These are phyloP conservation scores for Aphidoletes aphidimyza DNA, from an alignment of 2,888 invertebrate genomes.

Conservation along the genomic window DNA sequence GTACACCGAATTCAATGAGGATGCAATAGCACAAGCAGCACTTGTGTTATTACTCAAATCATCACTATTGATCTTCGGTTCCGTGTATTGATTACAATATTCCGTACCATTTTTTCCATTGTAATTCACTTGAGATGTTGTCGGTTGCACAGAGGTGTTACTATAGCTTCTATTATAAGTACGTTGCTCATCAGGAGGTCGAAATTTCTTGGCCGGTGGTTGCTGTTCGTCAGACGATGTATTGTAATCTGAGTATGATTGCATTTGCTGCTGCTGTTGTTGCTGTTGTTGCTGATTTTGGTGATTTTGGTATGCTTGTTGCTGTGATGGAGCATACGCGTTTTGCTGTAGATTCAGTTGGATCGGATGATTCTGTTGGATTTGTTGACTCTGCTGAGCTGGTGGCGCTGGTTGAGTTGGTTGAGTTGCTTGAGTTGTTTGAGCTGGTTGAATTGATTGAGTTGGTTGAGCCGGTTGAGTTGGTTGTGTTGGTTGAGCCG, in stretches of 20 bases:
- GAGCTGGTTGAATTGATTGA: too few relatives aligned
- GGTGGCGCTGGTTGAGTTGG: too few relatives aligned
- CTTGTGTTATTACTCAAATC: constrained; percentile 59
- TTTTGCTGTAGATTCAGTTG: neutral
- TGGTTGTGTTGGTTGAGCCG: too few relatives aligned
- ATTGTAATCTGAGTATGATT: neutral
- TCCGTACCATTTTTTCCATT: neutral
- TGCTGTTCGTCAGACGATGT: constrained; percentile 16
- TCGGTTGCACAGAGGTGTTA: neutral
- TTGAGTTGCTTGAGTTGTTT: too few relatives aligned
- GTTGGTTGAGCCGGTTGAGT: too few relatives aligned
- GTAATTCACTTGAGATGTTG: neutral
- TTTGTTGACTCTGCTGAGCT: too few relatives aligned
- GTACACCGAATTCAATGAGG: constrained; percentile 57
- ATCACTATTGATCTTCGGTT: constrained; percentile 52
- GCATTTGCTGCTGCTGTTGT: constrained; percentile 59
- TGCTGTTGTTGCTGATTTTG: constrained; percentile 54
- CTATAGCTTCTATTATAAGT: neutral
- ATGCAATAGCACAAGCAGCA: constrained; percentile 57
- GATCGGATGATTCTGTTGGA: neutral
- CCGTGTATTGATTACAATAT: neutral
- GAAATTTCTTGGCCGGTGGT: constrained; percentile 49
- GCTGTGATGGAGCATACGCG: neutral
- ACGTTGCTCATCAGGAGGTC: neutral
- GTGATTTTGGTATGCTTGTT: constrained; percentile 9